Percentiles rank a stretch among this genome's conserved stretches.
These are phyloP conservation scores for Drosophila monieri DNA, from an alignment of 2,888 invertebrate genomes.

Conservation along the genomic window DNA sequence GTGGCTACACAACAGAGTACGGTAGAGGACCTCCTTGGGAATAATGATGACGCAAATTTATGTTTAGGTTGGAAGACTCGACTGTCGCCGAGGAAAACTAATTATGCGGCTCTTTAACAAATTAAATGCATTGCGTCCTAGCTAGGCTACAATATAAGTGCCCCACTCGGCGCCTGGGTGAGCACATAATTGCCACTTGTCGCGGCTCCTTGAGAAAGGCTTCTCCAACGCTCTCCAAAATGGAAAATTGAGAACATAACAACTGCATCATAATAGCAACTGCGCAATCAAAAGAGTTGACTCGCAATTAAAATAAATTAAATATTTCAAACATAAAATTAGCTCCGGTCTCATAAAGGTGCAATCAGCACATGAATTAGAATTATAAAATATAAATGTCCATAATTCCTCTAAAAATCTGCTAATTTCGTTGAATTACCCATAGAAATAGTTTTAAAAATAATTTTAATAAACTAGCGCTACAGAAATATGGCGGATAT, in stretches of 20 bases:
- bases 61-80: not conserved
- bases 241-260: conserved; percentile 33
- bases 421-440: no score
- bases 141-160: conserved; percentile 64
- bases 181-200: conserved; percentile 74
- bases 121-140: conserved; percentile 77
- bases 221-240: conserved; percentile 48
- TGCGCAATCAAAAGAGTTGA: conserved; percentile 62
- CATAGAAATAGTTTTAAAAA: no score
- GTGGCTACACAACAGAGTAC: conserved; percentile 46
- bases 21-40: conserved; percentile 18
- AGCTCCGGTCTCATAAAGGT: conserved; percentile 15
- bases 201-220: conserved; percentile 55
- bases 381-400: no score
- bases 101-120: conserved; percentile 77
- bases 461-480: no score
- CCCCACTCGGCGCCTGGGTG: conserved; percentile 45
- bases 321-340: conserved; percentile 57
- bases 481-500: no score
- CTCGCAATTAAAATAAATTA: conserved; percentile 64
- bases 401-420: no score
- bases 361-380: not conserved
- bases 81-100: conserved; percentile 61
- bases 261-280: conserved; percentile 20
- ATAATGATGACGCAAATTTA: not conserved